Percentiles rank a stretch among this genome's conserved stretches.
Evolutionary conservation across 2,888 invertebrate genomes (phyloP).

Genomic region (Amphiduros pacificus): DNA sequence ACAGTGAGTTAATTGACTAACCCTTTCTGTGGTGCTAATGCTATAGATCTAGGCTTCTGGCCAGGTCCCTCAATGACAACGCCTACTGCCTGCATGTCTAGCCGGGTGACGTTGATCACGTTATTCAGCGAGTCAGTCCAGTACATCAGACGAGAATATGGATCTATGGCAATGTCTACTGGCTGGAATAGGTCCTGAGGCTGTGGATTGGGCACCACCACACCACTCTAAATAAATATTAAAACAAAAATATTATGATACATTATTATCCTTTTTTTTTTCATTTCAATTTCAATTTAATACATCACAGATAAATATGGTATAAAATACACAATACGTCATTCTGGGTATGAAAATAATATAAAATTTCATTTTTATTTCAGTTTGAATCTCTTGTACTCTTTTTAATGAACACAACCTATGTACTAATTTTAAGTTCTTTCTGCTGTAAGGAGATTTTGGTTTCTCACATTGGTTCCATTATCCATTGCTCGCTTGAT

Average conservation of each 20-base stretch:
- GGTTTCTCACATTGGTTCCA: conserved; percentile 65
- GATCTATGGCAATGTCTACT: conserved; percentile 84
- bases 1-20: conserved; percentile 56
- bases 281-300: no score
- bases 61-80: conserved; percentile 74
- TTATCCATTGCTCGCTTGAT: conserved; percentile 81
- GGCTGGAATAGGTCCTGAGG: conserved; percentile 61
- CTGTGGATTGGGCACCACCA: conserved; percentile 34
- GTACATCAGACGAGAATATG: conserved; percentile 79
- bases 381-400: no score
- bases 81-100: conserved; percentile 65
- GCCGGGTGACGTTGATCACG: conserved; percentile 84
- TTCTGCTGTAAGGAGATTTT: neutral
- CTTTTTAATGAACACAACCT: neutral
- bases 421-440: neutral
- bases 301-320: no score
- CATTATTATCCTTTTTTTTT: no score
- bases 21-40: conserved; percentile 81
- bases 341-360: neutral
- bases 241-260: no score
- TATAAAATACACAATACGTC: no score
- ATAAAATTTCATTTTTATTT: neutral
- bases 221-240: no score
- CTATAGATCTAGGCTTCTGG: conserved; percentile 81
- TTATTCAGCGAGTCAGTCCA: conserved; percentile 85